These are phyloP conservation scores for Mobula hypostoma DNA, from an alignment of 2,113 vertebrate species.

Conservation along the genomic window DNA sequence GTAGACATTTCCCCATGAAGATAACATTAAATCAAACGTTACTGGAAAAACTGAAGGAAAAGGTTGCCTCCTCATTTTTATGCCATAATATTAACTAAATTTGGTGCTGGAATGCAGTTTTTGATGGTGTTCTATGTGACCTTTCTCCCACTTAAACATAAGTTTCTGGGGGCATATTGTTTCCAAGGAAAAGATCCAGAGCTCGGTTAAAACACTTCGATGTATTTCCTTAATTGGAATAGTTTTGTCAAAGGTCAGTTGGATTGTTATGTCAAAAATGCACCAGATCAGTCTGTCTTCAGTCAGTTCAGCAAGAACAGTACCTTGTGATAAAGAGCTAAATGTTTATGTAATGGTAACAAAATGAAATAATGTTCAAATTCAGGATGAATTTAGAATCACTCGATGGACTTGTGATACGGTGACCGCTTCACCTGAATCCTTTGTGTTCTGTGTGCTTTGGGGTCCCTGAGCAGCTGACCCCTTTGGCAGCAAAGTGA, in stretches of 20 bases:
- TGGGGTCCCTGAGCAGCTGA: not conserved
- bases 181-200: not conserved
- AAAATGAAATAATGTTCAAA: not conserved
- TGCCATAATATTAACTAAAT: not conserved
- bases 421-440: not conserved
- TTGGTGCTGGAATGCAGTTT: slow-evolving; percentile 15
- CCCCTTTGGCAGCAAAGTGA: not conserved
- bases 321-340: slow-evolving; percentile 14
- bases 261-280: slow-evolving; percentile 13
- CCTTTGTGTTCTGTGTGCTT: not conserved
- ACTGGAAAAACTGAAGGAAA: not conserved
- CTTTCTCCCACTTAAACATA: slow-evolving; percentile 1
- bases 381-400: not conserved
- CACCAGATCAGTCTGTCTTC: not conserved
- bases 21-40: not conserved
- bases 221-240: slow-evolving; percentile 22
- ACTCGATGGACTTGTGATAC: not conserved
- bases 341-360: not conserved
- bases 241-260: slow-evolving; percentile 21
- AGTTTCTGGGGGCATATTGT: slow-evolving; percentile 6
- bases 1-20: not conserved
- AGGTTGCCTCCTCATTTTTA: not conserved
- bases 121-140: not conserved
- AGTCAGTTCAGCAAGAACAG: not conserved
- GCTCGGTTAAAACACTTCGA: not conserved